Evolutionary conservation across 2,113 vertebrate species (phyloP).

Genomic region (Caranx ignobilis): DNA sequence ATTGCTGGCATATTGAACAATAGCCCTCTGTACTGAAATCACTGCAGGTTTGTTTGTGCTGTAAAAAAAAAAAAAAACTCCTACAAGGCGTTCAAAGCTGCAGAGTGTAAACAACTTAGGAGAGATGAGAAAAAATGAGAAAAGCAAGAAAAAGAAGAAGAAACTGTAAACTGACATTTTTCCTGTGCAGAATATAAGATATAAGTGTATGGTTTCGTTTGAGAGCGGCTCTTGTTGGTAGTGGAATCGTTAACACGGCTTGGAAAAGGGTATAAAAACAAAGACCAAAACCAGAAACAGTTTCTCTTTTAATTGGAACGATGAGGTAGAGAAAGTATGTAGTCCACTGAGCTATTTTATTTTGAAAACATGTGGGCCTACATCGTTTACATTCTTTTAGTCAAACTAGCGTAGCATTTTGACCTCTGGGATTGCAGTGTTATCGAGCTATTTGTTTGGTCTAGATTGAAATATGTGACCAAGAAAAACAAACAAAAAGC

Average conservation of each 20-base stretch:
- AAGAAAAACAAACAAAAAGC: no score
- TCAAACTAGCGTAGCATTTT: no score
- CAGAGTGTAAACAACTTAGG: background rate
- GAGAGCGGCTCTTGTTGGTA: background rate
- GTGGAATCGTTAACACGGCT: background rate
- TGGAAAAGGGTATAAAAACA: no score
- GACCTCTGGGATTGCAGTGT: no score
- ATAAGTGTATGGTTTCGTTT: background rate
- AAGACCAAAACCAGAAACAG: background rate
- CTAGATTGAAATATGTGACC: no score
- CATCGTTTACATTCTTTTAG: no score
- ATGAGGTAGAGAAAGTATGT: background rate
- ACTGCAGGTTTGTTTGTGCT: background rate
- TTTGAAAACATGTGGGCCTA: no score
- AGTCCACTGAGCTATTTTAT: background rate
- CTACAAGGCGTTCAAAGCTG: background rate
- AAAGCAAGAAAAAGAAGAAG: no score
- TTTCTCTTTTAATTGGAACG: background rate
- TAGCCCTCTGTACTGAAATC: background rate
- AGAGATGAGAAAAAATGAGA: background rate
- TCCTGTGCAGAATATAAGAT: background rate
- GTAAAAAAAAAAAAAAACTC: background rate
- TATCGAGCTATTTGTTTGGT: no score
- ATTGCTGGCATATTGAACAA: conserved; percentile 9
- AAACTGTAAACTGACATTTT: background rate